A percentile compares a stretch with the other conserved stretches of the same genome.
phyloP scores from a whole-genome alignment of 2,888 invertebrate species.

The Polymixis lichenea region DNA sequence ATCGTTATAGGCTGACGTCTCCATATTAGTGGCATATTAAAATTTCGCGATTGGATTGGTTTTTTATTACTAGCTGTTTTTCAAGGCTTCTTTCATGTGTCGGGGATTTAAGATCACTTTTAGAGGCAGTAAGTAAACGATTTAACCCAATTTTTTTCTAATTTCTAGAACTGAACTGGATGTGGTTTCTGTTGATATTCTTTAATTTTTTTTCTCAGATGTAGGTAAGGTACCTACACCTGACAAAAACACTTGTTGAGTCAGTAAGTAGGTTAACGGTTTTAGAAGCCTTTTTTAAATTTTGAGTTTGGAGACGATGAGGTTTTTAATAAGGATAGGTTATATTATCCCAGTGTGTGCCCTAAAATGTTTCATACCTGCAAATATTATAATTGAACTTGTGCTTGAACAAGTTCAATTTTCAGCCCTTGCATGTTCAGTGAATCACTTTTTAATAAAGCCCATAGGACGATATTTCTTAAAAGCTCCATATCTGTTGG shows the following conservation, averaged over 20 bases:
- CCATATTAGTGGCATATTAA: conserved; percentile 42
- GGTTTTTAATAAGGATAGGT: background rate
- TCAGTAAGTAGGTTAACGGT: no score
- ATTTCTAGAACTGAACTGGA: background rate
- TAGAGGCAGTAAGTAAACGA: background rate
- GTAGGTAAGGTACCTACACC: no score
- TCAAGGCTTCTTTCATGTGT: conserved; percentile 11
- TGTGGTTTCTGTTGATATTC: background rate
- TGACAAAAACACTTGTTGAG: no score
- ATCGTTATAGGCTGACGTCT: conserved; percentile 11
- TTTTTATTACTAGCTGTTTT: conserved; percentile 44
- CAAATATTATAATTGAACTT: no score
- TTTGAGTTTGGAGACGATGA: no score
- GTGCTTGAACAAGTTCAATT: background rate
- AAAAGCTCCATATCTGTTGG: background rate
- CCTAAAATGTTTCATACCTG: background rate
- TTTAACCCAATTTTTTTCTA: background rate
- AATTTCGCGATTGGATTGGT: conserved; percentile 40
- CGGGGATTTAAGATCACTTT: background rate
- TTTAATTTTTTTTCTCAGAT: background rate
- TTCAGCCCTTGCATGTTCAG: background rate
- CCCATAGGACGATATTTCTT: conserved; percentile 5
- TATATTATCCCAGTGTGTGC: background rate
- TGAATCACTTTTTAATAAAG: background rate
- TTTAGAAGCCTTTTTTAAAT: no score